A percentile compares a stretch with the other conserved stretches of the same genome.
These are phyloP conservation scores for Phalanger gymnotis DNA, from an alignment of 2,797 vertebrate genomes.

Conservation along the genomic window DNA sequence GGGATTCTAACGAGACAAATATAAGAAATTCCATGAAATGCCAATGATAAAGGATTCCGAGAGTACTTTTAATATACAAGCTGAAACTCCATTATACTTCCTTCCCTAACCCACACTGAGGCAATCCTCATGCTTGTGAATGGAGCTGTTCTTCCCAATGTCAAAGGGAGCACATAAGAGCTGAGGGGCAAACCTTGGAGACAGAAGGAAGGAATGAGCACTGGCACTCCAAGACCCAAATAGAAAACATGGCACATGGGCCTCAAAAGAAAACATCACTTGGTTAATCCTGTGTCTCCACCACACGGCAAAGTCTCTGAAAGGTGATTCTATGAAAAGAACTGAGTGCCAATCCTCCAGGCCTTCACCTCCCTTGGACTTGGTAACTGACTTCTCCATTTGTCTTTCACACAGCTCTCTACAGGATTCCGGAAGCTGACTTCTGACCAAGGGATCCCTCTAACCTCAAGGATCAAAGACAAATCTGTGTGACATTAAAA, in stretches of 20 bases:
- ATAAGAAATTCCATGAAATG: background rate
- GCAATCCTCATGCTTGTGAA: background rate
- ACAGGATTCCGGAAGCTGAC: background rate
- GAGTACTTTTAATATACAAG: background rate
- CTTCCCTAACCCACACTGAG: background rate
- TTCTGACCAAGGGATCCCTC: background rate
- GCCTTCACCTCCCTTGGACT: background rate
- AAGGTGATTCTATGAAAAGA: background rate
- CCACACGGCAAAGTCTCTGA: background rate
- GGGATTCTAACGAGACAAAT: conserved; percentile 82
- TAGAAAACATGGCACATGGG: background rate
- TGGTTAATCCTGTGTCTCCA: background rate
- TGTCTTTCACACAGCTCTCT: background rate
- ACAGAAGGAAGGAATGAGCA: background rate
- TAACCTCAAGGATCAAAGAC: background rate
- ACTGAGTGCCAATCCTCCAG: background rate
- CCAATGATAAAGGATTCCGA: background rate
- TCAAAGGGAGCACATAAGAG: background rate
- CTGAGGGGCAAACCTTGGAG: background rate
- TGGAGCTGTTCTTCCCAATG: background rate
- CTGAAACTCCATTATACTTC: background rate
- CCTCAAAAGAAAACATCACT: background rate
- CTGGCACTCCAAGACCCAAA: background rate
- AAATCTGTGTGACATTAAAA: background rate
- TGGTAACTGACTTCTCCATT: background rate